Conservation (phyloP, 2,888 invertebrate genomes). For the Melinaea marsaeus region DNA sequence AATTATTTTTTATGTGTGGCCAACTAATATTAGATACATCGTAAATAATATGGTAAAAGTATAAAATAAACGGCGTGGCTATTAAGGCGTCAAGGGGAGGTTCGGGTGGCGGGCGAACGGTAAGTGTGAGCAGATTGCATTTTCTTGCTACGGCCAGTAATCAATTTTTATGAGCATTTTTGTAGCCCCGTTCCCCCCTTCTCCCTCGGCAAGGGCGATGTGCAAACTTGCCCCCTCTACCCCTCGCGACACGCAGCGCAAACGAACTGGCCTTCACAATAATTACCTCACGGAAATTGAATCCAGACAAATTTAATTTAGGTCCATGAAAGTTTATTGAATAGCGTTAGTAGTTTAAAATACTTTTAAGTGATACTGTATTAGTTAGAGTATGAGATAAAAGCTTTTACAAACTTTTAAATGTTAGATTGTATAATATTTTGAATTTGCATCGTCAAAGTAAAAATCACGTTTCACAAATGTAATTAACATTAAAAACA, state of each 20-base stretch:
- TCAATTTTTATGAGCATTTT: constrained; percentile 73
- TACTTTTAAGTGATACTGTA: background rate
- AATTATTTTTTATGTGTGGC: constrained; percentile 27
- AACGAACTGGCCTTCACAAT: constrained; percentile 28
- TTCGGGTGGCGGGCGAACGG: constrained; percentile 29
- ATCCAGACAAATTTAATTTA: constrained; percentile 33
- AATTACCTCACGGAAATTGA: constrained; percentile 32
- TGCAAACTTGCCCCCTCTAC: constrained; percentile 27
- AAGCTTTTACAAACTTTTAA: too few relatives aligned
- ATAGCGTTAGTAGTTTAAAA: background rate
- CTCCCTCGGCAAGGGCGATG: constrained; percentile 29
- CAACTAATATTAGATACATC: constrained; percentile 36
- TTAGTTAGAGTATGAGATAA: too few relatives aligned
- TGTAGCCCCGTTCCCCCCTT: constrained; percentile 49
- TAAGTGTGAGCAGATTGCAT: constrained; percentile 65
- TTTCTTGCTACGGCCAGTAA: constrained; percentile 71
- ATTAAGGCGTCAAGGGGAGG: constrained; percentile 48
- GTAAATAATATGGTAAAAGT: constrained; percentile 55
- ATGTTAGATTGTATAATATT: too few relatives aligned
- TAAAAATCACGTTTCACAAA: too few relatives aligned
- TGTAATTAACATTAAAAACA: too few relatives aligned
- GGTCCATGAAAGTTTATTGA: constrained; percentile 26
- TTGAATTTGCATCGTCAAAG: too few relatives aligned
- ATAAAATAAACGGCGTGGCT: constrained; percentile 60
- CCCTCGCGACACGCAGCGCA: constrained; percentile 26